phyloP scores from a whole-genome alignment of 2,113 vertebrate species.

The Oostethus manadensis region DNA sequence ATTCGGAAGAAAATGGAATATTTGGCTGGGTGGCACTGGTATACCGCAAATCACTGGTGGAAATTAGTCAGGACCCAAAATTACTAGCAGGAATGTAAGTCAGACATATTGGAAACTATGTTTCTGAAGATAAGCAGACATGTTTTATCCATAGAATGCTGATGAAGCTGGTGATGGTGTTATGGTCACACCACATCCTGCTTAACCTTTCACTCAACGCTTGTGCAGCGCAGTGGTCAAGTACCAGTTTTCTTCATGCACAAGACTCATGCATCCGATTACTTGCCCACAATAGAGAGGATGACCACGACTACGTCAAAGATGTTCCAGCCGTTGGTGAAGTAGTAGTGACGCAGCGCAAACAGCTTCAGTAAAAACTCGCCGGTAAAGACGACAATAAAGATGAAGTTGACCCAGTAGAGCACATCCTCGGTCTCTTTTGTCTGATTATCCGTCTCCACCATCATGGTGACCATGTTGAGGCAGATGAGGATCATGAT shows the following conservation, averaged over 20 bases:
- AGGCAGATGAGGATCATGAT: constrained; percentile 99
- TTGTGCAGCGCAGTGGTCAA: too few species aligned
- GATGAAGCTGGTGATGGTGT: too few species aligned
- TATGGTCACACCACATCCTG: too few species aligned
- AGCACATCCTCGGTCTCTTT: constrained; percentile 87
- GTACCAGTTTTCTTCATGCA: background rate
- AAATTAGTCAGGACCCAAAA: too few species aligned
- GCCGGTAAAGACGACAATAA: constrained; percentile 91
- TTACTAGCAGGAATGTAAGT: too few species aligned
- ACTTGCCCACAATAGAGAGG: constrained; percentile 96
- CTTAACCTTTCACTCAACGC: background rate
- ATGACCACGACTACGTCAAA: constrained; percentile 98
- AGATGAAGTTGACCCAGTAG: constrained; percentile 97
- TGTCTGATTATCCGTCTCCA: constrained; percentile 93
- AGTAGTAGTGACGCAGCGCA: constrained; percentile 93
- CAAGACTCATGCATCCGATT: constrained; percentile 14
- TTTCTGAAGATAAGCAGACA: too few species aligned
- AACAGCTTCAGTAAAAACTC: constrained; percentile 97
- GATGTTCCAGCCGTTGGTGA: constrained; percentile 98
- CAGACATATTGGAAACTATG: too few species aligned
- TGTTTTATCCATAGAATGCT: too few species aligned
- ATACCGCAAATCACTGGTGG: too few species aligned
- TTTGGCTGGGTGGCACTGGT: too few species aligned
- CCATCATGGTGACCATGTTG: constrained; percentile 99
- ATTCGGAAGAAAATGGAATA: too few species aligned